Conservation (phyloP, 2,797 vertebrate species). For the Falco biarmicus region DNA sequence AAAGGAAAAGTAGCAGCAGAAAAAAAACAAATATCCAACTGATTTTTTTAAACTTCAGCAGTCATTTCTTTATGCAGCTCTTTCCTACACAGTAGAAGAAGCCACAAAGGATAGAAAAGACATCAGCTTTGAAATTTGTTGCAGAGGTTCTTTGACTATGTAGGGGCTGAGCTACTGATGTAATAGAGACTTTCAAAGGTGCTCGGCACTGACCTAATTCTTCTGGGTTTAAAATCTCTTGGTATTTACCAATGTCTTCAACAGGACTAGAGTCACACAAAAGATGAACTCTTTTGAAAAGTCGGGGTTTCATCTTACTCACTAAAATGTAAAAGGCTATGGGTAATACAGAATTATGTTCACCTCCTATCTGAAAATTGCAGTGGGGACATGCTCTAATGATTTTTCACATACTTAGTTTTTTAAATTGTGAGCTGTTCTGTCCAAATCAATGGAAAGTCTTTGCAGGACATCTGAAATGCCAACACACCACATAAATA, state of each 20-base stretch:
- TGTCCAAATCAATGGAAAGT: constrained; percentile 22
- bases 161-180: background rate
- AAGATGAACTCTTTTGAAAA: background rate
- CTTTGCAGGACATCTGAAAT: constrained; percentile 32
- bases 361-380: background rate
- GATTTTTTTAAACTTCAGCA: background rate
- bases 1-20: background rate
- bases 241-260: background rate
- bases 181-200: background rate
- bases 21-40: background rate
- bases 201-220: background rate
- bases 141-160: background rate
- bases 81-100: background rate
- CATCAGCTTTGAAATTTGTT: background rate
- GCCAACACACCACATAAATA: constrained; percentile 26
- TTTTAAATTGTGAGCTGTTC: background rate
- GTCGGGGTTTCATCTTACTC: background rate
- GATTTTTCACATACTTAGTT: background rate
- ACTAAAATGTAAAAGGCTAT: background rate
- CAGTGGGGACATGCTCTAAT: background rate
- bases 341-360: background rate
- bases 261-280: background rate
- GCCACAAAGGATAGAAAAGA: background rate
- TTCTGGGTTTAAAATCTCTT: constrained; percentile 3
- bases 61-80: background rate